Base-by-base conservation (phyloP, 1,140 invertebrate species). In the Fopius arisanus region DNA sequence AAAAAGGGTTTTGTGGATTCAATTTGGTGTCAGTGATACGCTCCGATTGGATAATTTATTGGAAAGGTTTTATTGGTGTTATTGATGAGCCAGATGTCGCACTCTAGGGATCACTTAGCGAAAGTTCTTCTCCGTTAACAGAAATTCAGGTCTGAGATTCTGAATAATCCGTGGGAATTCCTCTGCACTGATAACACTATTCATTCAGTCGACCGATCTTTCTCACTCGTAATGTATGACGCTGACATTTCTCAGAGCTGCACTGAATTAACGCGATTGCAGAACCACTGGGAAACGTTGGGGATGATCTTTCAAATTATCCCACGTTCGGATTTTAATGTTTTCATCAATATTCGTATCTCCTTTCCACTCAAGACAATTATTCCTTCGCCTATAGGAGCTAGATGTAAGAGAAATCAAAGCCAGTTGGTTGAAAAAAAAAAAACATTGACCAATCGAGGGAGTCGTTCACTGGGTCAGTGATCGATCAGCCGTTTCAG, bases 1-100 rank as follows among this genome's bases (percentile, higher is more conserved):
- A 65, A 81, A 78, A 73, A 73, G 48, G 71, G 71, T 37, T 73
- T 73, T 67, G 54, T 70, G 16, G 68, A 48, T 70, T 23, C 26
- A 48, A 40, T 54, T 75, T 26, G 68, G n/a, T 73, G 41, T 73
- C 67, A 75, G 77, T 83, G 81, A 84, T 85, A 79, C 82, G 84
- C 80, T 82, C 75, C 83, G 79, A 86, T 86, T 84, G 81, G 83
- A 80, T 83, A 84, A 86, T 86, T 85, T 86, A 86, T 86, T 70
- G 79, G 70, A 37, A 63, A 62, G 54, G 29, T 69, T 33, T 69
- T 72, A 65, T 43, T 41, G 28, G 70, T 23, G 21, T 69, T 65
- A 72, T 72, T 75, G 70, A 75, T 75, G 72, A 40, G 70, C 43
- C 54, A 75, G 65, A 72, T 72, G 74, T 67, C 37, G 29, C 6